A percentile compares a stretch with the other conserved stretches of the same genome.
These are phyloP conservation scores for Tiliacea citrago DNA, from an alignment of 2,888 invertebrate genomes.

Conservation along the genomic window DNA sequence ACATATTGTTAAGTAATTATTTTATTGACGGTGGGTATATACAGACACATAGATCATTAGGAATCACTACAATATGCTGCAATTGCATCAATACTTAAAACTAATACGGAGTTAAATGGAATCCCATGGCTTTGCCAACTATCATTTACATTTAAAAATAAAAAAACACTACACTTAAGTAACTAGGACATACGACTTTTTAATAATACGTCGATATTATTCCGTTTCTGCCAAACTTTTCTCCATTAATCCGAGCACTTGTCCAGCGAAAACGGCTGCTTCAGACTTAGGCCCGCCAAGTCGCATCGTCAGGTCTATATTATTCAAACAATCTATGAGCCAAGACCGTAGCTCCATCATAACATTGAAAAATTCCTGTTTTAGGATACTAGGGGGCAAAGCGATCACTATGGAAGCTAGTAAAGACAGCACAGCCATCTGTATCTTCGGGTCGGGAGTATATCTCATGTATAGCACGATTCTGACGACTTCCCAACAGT, in stretches of 20 bases:
- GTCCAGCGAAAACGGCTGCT: conserved; percentile 91
- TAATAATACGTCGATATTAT: conserved; percentile 22
- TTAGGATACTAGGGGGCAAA: conserved; percentile 90
- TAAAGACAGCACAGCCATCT: conserved; percentile 92
- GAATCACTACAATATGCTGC: conserved; percentile 50
- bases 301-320: conserved; percentile 86
- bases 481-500: conserved; percentile 93
- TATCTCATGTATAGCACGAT: conserved; percentile 92
- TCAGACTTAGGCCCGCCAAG: conserved; percentile 92
- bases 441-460: conserved; percentile 92
- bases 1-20: conserved; percentile 34
- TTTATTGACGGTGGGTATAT: conserved; percentile 68
- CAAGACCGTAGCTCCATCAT: conserved; percentile 92
- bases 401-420: conserved; percentile 92
- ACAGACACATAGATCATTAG: conserved; percentile 46
- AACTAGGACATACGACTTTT: conserved; percentile 7
- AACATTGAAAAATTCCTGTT: conserved; percentile 91
- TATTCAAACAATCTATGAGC: conserved; percentile 91
- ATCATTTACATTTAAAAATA: conserved; percentile 18
- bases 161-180: conserved; percentile 25
- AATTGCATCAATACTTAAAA: conserved; percentile 45
- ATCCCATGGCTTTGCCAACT: conserved; percentile 30
- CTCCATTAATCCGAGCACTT: conserved; percentile 91
- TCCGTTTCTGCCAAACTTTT: conserved; percentile 75
- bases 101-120: conserved; percentile 40